Percentiles rank a stretch among this genome's conserved stretches.
These are phyloP conservation scores for Micrastur ruficollis DNA, from an alignment of 2,797 vertebrate species.

Conservation along the genomic window DNA sequence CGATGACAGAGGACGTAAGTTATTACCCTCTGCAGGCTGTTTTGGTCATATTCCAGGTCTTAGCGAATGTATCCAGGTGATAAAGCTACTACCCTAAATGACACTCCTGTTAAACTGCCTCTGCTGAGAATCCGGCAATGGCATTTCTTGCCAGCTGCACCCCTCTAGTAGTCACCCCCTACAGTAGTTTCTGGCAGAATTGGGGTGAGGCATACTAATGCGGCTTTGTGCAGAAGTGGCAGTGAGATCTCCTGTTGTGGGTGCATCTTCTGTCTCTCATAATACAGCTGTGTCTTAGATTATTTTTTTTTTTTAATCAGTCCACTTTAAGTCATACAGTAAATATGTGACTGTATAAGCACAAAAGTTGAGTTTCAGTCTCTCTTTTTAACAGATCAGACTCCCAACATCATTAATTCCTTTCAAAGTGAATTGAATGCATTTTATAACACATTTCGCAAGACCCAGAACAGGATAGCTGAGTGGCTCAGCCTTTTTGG, in stretches of 20 bases:
- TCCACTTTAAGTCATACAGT: not conserved
- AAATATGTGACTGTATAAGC: not conserved
- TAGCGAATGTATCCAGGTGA: not conserved
- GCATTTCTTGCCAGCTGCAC: not conserved
- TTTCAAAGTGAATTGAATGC: not conserved
- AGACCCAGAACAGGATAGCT: not conserved
- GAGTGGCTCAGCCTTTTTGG: not conserved
- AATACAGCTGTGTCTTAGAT: not conserved
- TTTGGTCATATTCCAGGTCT: constrained; percentile 35
- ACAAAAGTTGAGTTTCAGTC: not conserved
- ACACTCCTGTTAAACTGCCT: not conserved
- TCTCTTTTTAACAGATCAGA: not conserved
- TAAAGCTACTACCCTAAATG: constrained; percentile 25
- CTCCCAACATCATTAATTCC: not conserved
- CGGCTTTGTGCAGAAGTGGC: not conserved
- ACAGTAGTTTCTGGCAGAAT: not conserved
- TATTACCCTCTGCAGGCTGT: constrained; percentile 23
- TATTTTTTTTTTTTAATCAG: not conserved
- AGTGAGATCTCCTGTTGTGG: not conserved
- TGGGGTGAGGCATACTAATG: not conserved
- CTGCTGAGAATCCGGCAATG: not conserved
- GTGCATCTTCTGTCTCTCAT: not conserved
- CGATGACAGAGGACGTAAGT: not conserved
- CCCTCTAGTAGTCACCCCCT: not conserved
- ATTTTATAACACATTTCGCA: not conserved